These are phyloP conservation scores for Alitta virens DNA, from an alignment of 2,888 invertebrate genomes.

Conservation along the genomic window DNA sequence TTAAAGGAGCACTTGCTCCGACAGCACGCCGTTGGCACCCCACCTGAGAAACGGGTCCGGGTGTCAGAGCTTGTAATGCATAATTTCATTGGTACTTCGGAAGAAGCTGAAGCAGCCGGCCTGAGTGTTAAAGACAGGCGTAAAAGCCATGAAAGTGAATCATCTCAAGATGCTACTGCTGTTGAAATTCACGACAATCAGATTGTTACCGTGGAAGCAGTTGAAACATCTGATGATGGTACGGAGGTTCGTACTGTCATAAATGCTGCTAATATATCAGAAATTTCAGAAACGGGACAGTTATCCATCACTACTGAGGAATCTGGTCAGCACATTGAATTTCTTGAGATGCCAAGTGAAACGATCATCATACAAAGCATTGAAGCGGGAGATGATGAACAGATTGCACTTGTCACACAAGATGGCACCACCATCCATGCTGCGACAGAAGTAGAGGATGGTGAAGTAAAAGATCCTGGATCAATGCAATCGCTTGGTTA, in stretches of 20 bases:
- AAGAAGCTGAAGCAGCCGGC: neutral
- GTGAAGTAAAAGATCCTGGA: too few relatives aligned
- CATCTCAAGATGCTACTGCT: neutral
- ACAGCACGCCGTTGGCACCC: conserved; percentile 47
- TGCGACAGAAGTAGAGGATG: too few relatives aligned
- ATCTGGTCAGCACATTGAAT: neutral
- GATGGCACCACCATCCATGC: neutral
- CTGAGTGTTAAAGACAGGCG: neutral
- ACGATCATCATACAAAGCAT: neutral
- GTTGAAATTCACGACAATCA: neutral
- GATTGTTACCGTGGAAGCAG: neutral
- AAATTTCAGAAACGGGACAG: neutral
- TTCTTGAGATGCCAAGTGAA: neutral
- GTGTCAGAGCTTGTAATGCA: conserved; percentile 24
- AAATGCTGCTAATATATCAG: too few relatives aligned
- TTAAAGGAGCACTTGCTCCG: conserved; percentile 61
- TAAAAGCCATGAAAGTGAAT: neutral
- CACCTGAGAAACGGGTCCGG: conserved; percentile 37
- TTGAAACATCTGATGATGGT: neutral
- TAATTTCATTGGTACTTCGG: neutral
- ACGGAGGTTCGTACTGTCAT: too few relatives aligned
- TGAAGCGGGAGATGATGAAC: neutral
- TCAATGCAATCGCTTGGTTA: neutral
- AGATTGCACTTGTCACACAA: neutral
- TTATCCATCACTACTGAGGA: neutral